These are phyloP conservation scores for Anthonomus grandis DNA, from an alignment of 1,140 invertebrate species.

Conservation along the genomic window DNA sequence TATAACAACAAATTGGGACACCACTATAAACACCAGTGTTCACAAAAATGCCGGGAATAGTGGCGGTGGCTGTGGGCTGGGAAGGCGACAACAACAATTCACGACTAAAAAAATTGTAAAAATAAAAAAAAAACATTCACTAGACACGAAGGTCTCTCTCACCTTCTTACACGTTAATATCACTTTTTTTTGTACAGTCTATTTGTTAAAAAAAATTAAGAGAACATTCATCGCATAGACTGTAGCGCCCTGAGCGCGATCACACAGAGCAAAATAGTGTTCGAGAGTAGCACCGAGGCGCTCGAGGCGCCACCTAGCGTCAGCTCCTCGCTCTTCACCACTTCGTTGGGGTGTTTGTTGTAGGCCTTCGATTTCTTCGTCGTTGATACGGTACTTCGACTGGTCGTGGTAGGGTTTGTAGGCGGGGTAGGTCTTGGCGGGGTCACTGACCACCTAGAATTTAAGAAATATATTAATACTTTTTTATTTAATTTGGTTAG, in stretches of 20 bases:
- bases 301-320: conserved; percentile 50
- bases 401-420: conserved; percentile 41
- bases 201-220: not conserved
- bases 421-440: conserved; percentile 48
- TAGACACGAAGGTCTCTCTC: too few species aligned
- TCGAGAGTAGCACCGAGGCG: conserved; percentile 31
- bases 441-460: conserved; percentile 30
- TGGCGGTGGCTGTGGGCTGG: too few species aligned
- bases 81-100: too few species aligned
- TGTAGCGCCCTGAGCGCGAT: conserved; percentile 33
- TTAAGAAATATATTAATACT: too few species aligned
- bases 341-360: conserved; percentile 86
- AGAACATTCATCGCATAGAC: conserved; percentile 11
- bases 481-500: too few species aligned
- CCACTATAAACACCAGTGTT: too few species aligned
- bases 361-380: conserved; percentile 56
- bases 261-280: conserved; percentile 31
- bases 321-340: conserved; percentile 88
- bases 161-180: too few species aligned
- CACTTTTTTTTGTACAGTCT: too few species aligned
- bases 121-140: too few species aligned
- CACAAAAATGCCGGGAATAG: too few species aligned
- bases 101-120: too few species aligned
- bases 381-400: conserved; percentile 35
- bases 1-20: too few species aligned